phyloP scores from a whole-genome alignment of 2,888 invertebrate species.

The Rotaria socialis region DNA sequence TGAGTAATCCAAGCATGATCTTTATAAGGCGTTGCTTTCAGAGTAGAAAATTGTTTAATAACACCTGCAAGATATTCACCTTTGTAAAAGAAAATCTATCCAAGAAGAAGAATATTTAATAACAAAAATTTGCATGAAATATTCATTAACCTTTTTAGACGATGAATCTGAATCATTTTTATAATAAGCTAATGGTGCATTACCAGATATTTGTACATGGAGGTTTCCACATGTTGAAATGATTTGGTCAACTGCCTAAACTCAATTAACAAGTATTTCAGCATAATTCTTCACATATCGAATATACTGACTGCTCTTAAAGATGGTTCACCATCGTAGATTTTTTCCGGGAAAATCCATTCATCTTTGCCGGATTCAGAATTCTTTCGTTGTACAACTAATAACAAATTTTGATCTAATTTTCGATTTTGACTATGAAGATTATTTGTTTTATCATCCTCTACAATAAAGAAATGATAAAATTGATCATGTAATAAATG shows the following conservation, averaged over 20 bases:
- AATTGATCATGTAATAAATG: neutral
- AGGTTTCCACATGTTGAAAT: neutral
- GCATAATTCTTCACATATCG: neutral
- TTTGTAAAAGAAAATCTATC: slow-evolving; percentile 4
- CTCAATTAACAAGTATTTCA: neutral
- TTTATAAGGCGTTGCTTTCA: neutral
- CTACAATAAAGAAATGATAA: neutral
- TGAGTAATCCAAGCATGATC: neutral
- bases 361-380: neutral
- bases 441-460: slow-evolving; percentile 29
- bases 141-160: neutral
- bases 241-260: neutral
- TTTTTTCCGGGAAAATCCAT: neutral
- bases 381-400: neutral
- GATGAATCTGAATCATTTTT: neutral
- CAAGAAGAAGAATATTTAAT: neutral
- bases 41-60: neutral
- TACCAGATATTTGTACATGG: neutral
- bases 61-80: neutral
- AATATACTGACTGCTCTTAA: neutral
- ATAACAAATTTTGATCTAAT: neutral
- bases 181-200: neutral
- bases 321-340: neutral
- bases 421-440: neutral
- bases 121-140: too few species aligned